Base-by-base conservation (phyloP, 2,888 invertebrate genomes). In the Aleiodes testaceus region DNA sequence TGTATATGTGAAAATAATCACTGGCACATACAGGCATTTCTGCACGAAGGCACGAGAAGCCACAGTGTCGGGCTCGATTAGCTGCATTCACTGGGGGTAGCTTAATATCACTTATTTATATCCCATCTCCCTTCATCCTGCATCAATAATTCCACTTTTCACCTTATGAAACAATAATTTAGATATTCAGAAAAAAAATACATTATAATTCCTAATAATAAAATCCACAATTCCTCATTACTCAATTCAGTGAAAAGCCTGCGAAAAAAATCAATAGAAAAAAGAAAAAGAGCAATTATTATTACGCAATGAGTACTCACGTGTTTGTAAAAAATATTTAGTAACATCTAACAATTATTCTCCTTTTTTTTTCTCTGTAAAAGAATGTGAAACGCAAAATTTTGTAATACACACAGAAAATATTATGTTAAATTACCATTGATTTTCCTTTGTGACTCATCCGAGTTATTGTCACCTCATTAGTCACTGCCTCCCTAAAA, bases 71-170 rank as follows among this genome's bases (percentile, higher is more conserved):
- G 12, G 66, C 42, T 66, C 66, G 66, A 66, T 66, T 66, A 53
- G 52, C 30, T 52, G 7, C 70, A 44, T 22, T 50, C 18, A 63
- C 70, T 70, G 65, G 36, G 72, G 74, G 72, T 67, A 70, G 71
- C 53, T 65, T 71, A 73, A 73, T 74, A 72, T 73, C 70, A 50
- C 69, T 66, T 66, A 66, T 66, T 66, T 53, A 44, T 66, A 50
- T 50, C 45, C 11, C 16, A 47, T 47, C 14, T 16, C 47, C 45
- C 42, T 20, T 44, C 45, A 42, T 44, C 12, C 61, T 20, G 26
- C 44, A 61, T 36, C 36, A 36, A 36, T 36, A 36, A 9, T 36
- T 36, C 2, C 36, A 36, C 36, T 36, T 36, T 36, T 36, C 55
- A 55, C 30, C n/a, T 30, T 11, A 59, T 18, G 42, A 42, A 59